Evolutionary conservation across 2,113 vertebrate genomes (phyloP).

Genomic region (Notarius lentiginosus): DNA sequence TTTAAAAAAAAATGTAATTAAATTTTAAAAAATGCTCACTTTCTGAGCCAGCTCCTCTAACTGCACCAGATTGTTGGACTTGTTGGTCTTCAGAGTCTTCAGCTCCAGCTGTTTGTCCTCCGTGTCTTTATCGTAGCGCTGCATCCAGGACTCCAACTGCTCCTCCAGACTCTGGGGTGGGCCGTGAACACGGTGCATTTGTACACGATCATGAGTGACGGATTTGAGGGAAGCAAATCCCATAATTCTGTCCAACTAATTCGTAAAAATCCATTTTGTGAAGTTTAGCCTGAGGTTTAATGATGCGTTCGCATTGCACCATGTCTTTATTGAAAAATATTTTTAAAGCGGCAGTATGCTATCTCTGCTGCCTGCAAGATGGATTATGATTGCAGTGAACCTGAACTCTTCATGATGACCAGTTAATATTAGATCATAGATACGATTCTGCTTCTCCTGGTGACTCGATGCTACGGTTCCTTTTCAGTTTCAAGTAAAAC

Average conservation of each 20-base stretch:
- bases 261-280: not conserved
- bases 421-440: not conserved
- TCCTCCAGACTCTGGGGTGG: slow-evolving; percentile 71
- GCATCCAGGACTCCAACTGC: slow-evolving; percentile 79
- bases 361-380: not conserved
- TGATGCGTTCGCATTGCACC: not conserved
- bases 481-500: not conserved
- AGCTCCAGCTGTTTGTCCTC: slow-evolving; percentile 76
- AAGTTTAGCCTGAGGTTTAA: not conserved
- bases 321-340: not conserved
- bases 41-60: slow-evolving; percentile 71
- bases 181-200: not conserved
- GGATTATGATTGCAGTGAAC: not conserved
- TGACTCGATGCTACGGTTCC: not conserved
- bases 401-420: too few relatives aligned
- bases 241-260: not conserved
- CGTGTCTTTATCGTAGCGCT: slow-evolving; percentile 78
- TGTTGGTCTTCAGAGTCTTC: slow-evolving; percentile 67
- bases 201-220: not conserved
- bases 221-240: not conserved
- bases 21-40: slow-evolving; percentile 58
- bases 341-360: not conserved
- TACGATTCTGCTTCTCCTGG: not conserved
- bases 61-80: slow-evolving; percentile 67
- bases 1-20: not conserved